Percentiles rank a stretch among this genome's conserved stretches.
These are phyloP conservation scores for Dinomys branickii DNA, from an alignment of 2,113 vertebrate genomes.

Conservation along the genomic window DNA sequence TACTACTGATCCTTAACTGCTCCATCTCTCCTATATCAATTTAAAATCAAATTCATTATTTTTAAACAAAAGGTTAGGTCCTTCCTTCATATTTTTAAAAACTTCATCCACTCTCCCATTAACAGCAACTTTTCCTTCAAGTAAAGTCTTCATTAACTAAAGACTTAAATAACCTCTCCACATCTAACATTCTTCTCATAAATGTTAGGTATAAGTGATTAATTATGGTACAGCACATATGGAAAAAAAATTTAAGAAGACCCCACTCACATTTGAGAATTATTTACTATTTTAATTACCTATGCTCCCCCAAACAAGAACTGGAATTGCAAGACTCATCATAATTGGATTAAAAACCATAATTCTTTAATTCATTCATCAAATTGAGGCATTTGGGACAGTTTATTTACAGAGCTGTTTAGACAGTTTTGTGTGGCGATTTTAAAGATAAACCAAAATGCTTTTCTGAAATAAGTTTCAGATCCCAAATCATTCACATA, in stretches of 20 bases:
- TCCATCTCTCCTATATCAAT: neutral
- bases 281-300: slow-evolving; percentile 58
- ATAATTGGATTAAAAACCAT: slow-evolving; percentile 82
- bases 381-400: slow-evolving; percentile 81
- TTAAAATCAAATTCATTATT: neutral
- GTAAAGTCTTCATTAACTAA: slow-evolving; percentile 40
- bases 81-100: slow-evolving; percentile 43
- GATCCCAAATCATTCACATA: slow-evolving; percentile 82
- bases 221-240: slow-evolving; percentile 14
- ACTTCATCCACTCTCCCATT: neutral
- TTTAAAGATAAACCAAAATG: slow-evolving; percentile 82
- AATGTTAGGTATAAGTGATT: slow-evolving; percentile 10
- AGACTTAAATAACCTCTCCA: slow-evolving; percentile 11
- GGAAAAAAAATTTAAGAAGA: slow-evolving; percentile 57
- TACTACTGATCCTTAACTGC: neutral
- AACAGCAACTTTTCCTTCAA: slow-evolving; percentile 32
- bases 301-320: slow-evolving; percentile 53
- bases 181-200: slow-evolving; percentile 2
- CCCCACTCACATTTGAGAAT: slow-evolving; percentile 49
- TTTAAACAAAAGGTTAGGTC: slow-evolving; percentile 47
- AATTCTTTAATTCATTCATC: slow-evolving; percentile 83
- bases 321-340: slow-evolving; percentile 71
- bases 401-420: slow-evolving; percentile 82
- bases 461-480: slow-evolving; percentile 79
- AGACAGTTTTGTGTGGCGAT: slow-evolving; percentile 80